These are phyloP conservation scores for Caenorhabditis brenneri DNA, from an alignment of 1,140 invertebrate genomes.

Conservation along the genomic window DNA sequence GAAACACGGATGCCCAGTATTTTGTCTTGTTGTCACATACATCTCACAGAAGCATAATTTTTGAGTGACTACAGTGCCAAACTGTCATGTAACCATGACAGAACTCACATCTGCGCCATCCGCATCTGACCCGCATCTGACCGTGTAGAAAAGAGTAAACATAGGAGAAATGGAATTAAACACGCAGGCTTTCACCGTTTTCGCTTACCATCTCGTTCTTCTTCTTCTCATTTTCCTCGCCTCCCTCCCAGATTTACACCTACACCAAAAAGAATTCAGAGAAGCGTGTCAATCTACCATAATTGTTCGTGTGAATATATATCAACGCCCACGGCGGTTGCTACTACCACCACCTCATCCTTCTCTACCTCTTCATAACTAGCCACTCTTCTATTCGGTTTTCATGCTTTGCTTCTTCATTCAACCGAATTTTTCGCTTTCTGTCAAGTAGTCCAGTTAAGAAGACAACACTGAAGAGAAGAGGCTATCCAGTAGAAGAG, in stretches of 20 bases:
- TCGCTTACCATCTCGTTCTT: neutral
- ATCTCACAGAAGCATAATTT: too few species aligned
- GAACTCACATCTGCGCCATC: conserved; percentile 5
- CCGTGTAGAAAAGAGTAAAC: neutral
- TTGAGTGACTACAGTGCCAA: neutral
- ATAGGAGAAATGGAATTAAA: neutral
- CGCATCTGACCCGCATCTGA: conserved; percentile 13
- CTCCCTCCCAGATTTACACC: neutral
- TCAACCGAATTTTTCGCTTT: conserved; percentile 24
- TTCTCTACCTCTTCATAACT: conserved; percentile 9
- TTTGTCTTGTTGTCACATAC: neutral
- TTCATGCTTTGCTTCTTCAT: neutral
- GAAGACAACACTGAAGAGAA: too few species aligned
- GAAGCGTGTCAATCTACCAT: conserved; percentile 29
- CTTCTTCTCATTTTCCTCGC: too few species aligned
- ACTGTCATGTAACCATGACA: conserved; percentile 6
- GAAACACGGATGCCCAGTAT: neutral
- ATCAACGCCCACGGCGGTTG: neutral
- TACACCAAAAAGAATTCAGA: neutral
- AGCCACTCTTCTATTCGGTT: neutral
- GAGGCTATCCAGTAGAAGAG: neutral
- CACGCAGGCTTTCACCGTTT: neutral
- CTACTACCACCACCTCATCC: too few species aligned
- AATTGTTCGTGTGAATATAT: conserved; percentile 31
- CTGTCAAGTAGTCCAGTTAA: neutral